These are phyloP conservation scores for Bungarus multicinctus DNA, from an alignment of 2,113 vertebrate genomes.

Conservation along the genomic window DNA sequence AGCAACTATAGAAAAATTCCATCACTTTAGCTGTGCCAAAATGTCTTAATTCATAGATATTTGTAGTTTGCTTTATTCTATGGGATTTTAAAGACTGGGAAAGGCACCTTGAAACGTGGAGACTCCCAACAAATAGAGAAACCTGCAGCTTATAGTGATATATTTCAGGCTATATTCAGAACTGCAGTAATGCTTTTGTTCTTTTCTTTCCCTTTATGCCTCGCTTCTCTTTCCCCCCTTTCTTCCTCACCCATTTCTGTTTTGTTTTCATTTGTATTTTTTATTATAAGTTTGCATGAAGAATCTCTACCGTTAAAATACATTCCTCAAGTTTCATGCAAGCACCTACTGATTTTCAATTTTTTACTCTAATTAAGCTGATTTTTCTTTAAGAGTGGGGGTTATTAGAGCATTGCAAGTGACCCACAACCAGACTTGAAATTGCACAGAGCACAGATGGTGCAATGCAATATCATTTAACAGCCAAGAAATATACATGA, in stretches of 20 bases:
- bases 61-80: background rate
- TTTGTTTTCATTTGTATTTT: background rate
- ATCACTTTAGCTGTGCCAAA: background rate
- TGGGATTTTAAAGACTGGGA: background rate
- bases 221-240: background rate
- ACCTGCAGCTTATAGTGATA: background rate
- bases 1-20: background rate
- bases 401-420: conserved; percentile 51
- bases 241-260: background rate
- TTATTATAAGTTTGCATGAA: background rate
- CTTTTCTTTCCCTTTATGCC: background rate
- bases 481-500: conserved; percentile 61
- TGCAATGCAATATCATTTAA: conserved; percentile 54
- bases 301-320: background rate
- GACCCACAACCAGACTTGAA: conserved; percentile 60
- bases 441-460: conserved; percentile 62
- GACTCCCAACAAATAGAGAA: background rate
- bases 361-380: background rate
- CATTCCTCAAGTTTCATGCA: background rate
- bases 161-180: background rate
- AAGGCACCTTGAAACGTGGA: background rate
- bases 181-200: background rate
- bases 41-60: too few species aligned
- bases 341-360: conserved; percentile 17
- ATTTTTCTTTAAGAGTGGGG: conserved; percentile 11